Base-by-base conservation (phyloP, 64 coral and sea anemone genomes). In the Dendronephthya gigantea region DNA sequence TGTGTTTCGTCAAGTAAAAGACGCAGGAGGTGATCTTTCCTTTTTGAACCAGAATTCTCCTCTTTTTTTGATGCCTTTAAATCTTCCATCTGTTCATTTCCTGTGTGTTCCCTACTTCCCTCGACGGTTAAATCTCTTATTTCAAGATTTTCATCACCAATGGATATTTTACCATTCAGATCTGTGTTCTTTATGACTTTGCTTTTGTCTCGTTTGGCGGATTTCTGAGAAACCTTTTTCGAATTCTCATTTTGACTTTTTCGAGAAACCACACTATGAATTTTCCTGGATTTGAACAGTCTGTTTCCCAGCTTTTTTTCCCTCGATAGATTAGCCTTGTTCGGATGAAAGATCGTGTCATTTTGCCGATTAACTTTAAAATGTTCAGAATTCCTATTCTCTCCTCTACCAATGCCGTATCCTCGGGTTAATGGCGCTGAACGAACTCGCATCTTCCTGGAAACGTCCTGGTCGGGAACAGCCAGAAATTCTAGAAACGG, bases 401-500 rank as follows among this genome's bases (percentile, higher is more conserved):
- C 55, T 62, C 25, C 0, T 62, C 55, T 62, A 22, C 55, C 25
- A 22, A 15, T 62, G 55, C 25, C 17, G 55, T 62, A 62, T 22
- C 25, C 55, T n/a, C 25, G 19, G 6, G 25, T 23, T n/a, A 62
- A 22, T 62, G 55, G 55, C 16, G 55, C 55, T 22, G 55, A 62
- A n/a, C 55, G 55, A 19, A 62, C 55, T 62, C 55, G 55, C 17
- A 62, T 62, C 25, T 62, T 62, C 55, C 19, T 19, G 2, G 55
- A 62, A 62, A 23, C 19, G 19, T 22, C 55, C 0, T 15, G 7
- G 25, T 62, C 25, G 19, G 55, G 10, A 34, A 34, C 11, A 79
- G 13, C 32, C 2, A 79, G 72, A 79, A 91, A 93, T n/a, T 97
- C 95, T 55, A 98, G 75, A 29, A 98, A 98, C 22, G 95, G 95